Conservation (phyloP, 2,113 vertebrate species). For the Thalassoma bifasciatum region DNA sequence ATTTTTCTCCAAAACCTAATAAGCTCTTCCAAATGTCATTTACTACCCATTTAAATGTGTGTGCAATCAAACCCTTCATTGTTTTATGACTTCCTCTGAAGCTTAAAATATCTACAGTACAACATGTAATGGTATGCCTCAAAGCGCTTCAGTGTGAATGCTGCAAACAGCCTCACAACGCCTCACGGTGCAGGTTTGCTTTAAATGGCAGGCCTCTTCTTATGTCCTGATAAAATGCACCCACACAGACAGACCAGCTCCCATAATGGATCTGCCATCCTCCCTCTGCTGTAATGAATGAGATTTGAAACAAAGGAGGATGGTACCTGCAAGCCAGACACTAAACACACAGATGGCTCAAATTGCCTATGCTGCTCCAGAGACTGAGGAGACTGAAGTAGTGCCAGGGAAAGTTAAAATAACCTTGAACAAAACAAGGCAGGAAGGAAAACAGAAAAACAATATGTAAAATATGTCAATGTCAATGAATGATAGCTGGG, state of each 20-base stretch:
- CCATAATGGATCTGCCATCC: conserved; percentile 79
- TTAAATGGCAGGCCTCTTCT: conserved; percentile 73
- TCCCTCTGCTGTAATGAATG: conserved; percentile 82
- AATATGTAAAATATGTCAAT: conserved; percentile 57
- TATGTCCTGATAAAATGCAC: conserved; percentile 78
- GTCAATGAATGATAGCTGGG: conserved; percentile 51
- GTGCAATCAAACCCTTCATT: conserved; percentile 19
- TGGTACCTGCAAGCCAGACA: conserved; percentile 81
- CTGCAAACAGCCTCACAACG: conserved; percentile 21
- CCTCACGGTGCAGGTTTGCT: conserved; percentile 44
- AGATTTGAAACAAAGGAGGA: conserved; percentile 82
- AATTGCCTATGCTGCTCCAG: conserved; percentile 75
- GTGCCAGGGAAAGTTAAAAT: conserved; percentile 78
- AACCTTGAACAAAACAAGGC: conserved; percentile 74
- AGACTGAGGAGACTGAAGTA: conserved; percentile 72
- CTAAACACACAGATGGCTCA: conserved; percentile 82
- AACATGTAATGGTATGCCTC: conserved; percentile 28
- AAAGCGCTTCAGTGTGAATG: conserved; percentile 23
- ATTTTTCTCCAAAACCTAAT: conserved; percentile 21
- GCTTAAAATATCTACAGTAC: conserved; percentile 40
- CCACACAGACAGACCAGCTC: conserved; percentile 76
- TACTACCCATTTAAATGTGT: conserved; percentile 6
- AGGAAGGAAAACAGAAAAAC: conserved; percentile 59
- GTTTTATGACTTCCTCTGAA: conserved; percentile 30
- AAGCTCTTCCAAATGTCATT: conserved; percentile 23